phyloP scores from a whole-genome alignment of 2,888 invertebrate genomes.

The Polydrusus pterygomalis region DNA sequence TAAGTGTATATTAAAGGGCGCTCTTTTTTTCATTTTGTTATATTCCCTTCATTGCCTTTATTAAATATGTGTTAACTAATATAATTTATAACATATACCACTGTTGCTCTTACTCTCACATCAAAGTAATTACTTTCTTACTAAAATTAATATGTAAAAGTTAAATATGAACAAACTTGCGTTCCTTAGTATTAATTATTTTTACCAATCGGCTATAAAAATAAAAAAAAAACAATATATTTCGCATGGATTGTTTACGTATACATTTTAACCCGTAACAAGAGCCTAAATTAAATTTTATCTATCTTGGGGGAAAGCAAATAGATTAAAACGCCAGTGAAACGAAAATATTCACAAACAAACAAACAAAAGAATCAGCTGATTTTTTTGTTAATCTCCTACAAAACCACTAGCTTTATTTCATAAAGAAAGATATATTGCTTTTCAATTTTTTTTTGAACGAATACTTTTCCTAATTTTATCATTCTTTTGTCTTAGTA shows the following conservation, averaged over 20 bases:
- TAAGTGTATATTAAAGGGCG: too few species aligned
- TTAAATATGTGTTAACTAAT: too few species aligned
- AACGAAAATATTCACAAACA: conserved; percentile 13
- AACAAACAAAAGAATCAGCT: conserved; percentile 17
- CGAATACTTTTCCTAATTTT: not conserved
- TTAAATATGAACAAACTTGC: too few species aligned
- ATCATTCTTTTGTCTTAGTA: not conserved
- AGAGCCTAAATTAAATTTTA: conserved; percentile 2
- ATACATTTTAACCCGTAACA: not conserved
- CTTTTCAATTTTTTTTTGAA: not conserved
- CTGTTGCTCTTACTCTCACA: too few species aligned
- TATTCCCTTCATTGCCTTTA: too few species aligned
- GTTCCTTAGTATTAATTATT: too few species aligned
- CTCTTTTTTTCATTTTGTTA: too few species aligned
- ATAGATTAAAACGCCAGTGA: conserved; percentile 15
- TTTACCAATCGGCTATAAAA: too few species aligned
- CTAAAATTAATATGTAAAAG: too few species aligned
- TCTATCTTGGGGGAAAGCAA: not conserved
- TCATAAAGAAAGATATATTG: conserved; percentile 8
- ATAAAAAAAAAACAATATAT: too few species aligned
- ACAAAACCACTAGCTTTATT: not conserved
- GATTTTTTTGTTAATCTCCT: conserved; percentile 4
- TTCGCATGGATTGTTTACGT: not conserved
- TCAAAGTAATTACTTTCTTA: too few species aligned
- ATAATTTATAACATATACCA: too few species aligned